Evolutionary conservation across 2,113 vertebrate genomes (phyloP), one percentile per base, ranked within the genome.

Genomic region (Willisornis vidua): DNA sequence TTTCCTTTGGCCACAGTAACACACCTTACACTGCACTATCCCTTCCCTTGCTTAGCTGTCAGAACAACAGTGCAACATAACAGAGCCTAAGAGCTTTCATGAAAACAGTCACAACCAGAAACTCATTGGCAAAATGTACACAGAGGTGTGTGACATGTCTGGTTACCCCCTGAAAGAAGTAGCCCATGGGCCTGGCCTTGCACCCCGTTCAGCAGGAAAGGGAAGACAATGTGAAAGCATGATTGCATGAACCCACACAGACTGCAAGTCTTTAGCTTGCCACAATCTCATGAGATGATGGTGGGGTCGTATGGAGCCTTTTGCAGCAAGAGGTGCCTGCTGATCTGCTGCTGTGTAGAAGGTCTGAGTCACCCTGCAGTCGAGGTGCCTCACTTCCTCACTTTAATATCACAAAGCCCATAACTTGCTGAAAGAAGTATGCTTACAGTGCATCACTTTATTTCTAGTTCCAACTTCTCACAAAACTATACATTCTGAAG

Each of bases 131-230:
- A 59, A 80, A 84, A 51, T 0, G 5, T 48, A 35, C 48, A 39
- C 1, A 6, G 26, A 84, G 11, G 37, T 2, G 0, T 2, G 6
- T 18, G 10, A 55, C 1, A 0, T 15, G 22, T 49, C 43, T 61
- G 57, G 14, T 45, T n/a, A 19, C 23, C 55, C 46, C 2, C 0
- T 4, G 29, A 35, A 67, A 35, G 33, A 55, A 63, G 12, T 0
- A 0, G 3, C 45, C 14, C 1, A 0, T 0, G 2, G 35, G 19
- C 22, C 41, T 52, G n/a, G 65, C n/a, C 52, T 57, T 31, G 22
- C 19, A 70, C 7, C 10, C 4, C 11, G 15, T 46, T 63, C 35
- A 39, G 45, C 33, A 63, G 51, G n/a, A 61, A 28, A 62, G 17
- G 25, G 33, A 61, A 72, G 25, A 54, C 1, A 12, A 12, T 17